Evolutionary conservation across 2,113 vertebrate genomes (phyloP).

Genomic region (Corythoichthys haematopterus): DNA sequence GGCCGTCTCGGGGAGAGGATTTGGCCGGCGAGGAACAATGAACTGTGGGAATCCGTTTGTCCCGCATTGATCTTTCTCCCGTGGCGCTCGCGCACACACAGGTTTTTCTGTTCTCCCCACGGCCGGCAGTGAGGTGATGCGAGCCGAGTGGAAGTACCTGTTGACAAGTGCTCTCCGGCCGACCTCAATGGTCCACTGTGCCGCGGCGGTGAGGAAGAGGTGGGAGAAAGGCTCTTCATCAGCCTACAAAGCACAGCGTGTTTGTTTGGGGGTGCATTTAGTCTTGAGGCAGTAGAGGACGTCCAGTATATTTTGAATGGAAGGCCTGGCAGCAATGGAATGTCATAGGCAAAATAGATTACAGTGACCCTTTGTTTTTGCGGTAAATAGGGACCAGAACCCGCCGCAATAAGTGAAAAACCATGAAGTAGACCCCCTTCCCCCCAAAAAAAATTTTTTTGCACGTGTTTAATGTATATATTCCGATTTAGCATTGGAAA

Average conservation of each 20-base stretch:
- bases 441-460: no score
- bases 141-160: slow-evolving; percentile 80
- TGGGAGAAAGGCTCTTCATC: slow-evolving; percentile 55
- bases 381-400: no score
- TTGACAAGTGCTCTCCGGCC: slow-evolving; percentile 82
- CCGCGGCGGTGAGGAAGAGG: slow-evolving; percentile 32
- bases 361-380: no score
- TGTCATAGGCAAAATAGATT: no score
- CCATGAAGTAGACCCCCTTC: no score
- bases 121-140: slow-evolving; percentile 60
- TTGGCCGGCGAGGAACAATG: slow-evolving; percentile 71
- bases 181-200: slow-evolving; percentile 83
- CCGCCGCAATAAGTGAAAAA: no score
- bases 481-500: no score
- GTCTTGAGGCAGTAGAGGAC: no score
- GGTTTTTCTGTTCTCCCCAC: slow-evolving; percentile 60
- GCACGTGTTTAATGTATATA: no score
- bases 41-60: slow-evolving; percentile 78
- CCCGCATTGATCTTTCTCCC: slow-evolving; percentile 75
- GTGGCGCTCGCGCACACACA: slow-evolving; percentile 40
- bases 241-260: background rate
- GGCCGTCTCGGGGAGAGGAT: slow-evolving; percentile 67
- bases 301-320: no score
- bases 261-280: no score
- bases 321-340: no score